phyloP scores from a whole-genome alignment of 2,888 invertebrate genomes.

The Cryptocheilus praepositus region DNA sequence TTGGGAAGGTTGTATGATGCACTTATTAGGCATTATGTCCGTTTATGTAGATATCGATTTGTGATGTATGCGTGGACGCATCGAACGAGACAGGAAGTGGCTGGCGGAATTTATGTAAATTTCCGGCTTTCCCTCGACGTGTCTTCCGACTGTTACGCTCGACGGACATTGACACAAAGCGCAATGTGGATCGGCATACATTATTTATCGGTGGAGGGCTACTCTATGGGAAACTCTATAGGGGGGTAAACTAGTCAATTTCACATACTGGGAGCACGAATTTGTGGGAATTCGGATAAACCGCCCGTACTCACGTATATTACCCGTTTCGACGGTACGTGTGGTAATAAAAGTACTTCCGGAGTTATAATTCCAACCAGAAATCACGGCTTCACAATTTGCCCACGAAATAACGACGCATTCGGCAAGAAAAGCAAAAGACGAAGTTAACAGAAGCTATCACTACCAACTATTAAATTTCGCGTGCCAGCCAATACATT shows the following conservation, averaged over 20 bases:
- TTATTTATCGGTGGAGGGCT: conserved; percentile 31
- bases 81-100: conserved; percentile 14
- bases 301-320: conserved; percentile 27
- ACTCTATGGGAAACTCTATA: conserved; percentile 45
- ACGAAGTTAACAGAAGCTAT: too few species aligned
- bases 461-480: too few species aligned
- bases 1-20: too few species aligned
- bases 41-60: too few species aligned
- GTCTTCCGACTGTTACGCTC: conserved; percentile 20
- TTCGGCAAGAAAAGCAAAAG: too few species aligned
- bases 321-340: not conserved
- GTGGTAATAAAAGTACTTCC: conserved; percentile 29
- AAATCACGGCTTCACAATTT: conserved; percentile 12
- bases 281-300: conserved; percentile 29
- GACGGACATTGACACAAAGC: conserved; percentile 19
- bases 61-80: too few species aligned
- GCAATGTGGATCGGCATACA: conserved; percentile 27
- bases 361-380: conserved; percentile 5
- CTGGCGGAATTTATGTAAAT: conserved; percentile 29
- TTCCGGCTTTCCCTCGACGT: conserved; percentile 22
- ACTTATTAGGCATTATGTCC: too few species aligned
- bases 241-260: conserved; percentile 4
- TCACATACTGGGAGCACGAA: not conserved
- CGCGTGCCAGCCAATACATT: too few species aligned
- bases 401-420: too few species aligned